Conservation (phyloP, 2,113 vertebrate genomes). For the Strigops habroptila region DNA sequence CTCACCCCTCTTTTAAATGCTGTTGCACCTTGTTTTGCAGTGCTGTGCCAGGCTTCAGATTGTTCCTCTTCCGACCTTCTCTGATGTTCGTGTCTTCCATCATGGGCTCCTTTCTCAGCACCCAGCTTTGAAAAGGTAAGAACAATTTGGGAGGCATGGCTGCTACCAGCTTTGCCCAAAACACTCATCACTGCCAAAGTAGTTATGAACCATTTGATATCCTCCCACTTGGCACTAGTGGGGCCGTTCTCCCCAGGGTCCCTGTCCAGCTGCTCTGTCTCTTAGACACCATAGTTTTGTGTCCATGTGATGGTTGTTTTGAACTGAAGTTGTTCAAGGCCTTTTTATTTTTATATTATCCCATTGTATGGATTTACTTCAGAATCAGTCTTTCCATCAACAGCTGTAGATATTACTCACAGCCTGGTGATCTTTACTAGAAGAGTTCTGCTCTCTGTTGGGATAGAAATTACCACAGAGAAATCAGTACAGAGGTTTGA, state of each 20-base stretch:
- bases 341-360: not conserved
- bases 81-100: not conserved
- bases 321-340: not conserved
- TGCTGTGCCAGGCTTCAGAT: not conserved
- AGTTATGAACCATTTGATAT: rapidly evolving
- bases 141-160: not conserved
- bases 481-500: not conserved
- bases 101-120: not conserved
- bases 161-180: not conserved
- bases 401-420: not conserved
- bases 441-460: not conserved
- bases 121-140: not conserved
- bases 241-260: not conserved
- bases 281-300: not conserved
- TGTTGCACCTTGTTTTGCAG: not conserved
- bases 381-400: not conserved
- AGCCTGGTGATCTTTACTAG: not conserved
- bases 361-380: not conserved
- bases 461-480: not conserved
- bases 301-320: not conserved
- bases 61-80: not conserved
- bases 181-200: not conserved
- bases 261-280: not conserved
- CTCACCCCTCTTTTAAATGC: not conserved
- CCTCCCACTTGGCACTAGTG: not conserved